These are phyloP conservation scores for Pristis pectinata DNA, from an alignment of 2,797 vertebrate species.

Conservation along the genomic window DNA sequence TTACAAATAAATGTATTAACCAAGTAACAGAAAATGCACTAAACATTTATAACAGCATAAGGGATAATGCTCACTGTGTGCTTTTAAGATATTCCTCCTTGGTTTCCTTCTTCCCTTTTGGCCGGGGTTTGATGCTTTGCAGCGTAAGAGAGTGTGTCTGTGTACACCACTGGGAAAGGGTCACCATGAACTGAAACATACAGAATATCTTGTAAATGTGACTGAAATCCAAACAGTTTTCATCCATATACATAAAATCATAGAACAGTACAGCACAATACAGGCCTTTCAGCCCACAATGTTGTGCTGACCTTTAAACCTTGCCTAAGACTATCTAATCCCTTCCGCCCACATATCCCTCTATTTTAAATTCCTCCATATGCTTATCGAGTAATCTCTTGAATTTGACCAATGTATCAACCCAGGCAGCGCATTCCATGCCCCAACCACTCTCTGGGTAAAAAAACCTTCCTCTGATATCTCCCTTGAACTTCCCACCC, in stretches of 20 bases:
- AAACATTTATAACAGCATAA: not conserved
- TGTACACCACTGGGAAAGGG: constrained; percentile 93
- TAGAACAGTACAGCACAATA: too few species aligned
- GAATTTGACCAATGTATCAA: too few species aligned
- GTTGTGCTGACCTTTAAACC: too few species aligned
- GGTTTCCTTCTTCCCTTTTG: constrained; percentile 91
- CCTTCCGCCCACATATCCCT: too few species aligned
- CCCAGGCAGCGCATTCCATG: too few species aligned
- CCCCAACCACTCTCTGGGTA: too few species aligned
- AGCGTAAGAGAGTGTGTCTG: constrained; percentile 96
- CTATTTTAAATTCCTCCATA: too few species aligned
- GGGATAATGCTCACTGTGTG: constrained; percentile 72
- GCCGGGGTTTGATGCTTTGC: constrained; percentile 93
- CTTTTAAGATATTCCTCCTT: constrained; percentile 95
- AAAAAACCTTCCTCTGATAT: too few species aligned
- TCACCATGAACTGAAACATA: constrained; percentile 76
- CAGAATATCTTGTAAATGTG: not conserved
- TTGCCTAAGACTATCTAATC: too few species aligned
- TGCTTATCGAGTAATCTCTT: too few species aligned
- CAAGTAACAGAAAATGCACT: not conserved
- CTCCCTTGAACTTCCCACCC: too few species aligned
- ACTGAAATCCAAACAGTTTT: not conserved
- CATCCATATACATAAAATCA: not conserved
- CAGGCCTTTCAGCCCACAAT: too few species aligned
- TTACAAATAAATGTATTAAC: not conserved